phyloP scores from a whole-genome alignment of 2,113 vertebrate genomes.

The Ardeotis arabs region DNA sequence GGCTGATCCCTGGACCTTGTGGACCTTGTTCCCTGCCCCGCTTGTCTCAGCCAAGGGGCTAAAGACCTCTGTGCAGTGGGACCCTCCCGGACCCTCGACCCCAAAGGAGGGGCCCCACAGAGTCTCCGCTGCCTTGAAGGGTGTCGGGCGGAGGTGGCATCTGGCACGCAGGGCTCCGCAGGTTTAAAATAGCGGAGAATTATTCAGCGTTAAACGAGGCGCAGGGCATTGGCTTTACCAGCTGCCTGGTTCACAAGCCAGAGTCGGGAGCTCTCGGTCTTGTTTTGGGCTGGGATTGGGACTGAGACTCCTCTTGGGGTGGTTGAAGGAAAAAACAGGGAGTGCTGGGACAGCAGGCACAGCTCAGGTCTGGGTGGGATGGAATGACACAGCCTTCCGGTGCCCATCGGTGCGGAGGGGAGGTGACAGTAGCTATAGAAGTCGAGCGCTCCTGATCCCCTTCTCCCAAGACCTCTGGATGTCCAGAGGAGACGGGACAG shows the following conservation, averaged over 20 bases:
- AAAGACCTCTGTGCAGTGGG: neutral
- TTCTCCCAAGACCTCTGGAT: fast-evolving
- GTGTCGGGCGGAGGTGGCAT: neutral
- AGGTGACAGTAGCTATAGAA: neutral
- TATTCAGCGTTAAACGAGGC: neutral
- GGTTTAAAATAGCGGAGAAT: constrained; percentile 19
- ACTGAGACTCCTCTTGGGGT: fast-evolving
- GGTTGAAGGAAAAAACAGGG: fast-evolving
- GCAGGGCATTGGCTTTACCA: neutral
- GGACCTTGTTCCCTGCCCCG: neutral
- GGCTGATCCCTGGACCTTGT: neutral
- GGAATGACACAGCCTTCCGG: fast-evolving
- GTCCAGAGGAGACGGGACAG: fast-evolving
- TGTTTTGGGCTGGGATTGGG: neutral
- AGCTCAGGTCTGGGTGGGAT: neutral
- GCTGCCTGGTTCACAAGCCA: neutral
- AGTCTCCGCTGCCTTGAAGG: neutral
- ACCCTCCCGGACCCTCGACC: neutral
- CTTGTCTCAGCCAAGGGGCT: too few species aligned
- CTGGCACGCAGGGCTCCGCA: neutral
- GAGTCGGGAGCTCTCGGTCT: neutral
- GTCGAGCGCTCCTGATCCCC: neutral
- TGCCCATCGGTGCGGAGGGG: neutral
- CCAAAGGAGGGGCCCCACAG: neutral
- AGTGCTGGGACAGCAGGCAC: fast-evolving